Base-by-base conservation (phyloP, 1,140 invertebrate species). In the Cheumatopsyche charites region DNA sequence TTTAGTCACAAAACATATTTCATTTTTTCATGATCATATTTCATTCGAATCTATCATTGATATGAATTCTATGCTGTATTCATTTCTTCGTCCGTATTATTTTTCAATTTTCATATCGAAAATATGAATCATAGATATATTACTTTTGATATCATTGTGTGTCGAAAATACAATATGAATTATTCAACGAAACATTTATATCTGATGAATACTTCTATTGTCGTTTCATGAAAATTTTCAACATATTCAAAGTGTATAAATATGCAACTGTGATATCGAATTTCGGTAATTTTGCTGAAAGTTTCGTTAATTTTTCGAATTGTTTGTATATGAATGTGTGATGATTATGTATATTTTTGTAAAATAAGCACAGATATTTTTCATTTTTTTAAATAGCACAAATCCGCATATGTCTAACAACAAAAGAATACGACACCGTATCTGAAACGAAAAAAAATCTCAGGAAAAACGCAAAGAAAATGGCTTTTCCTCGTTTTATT, bases 401-500 rank as follows among this genome's bases (percentile, higher is more conserved):
- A 36, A 36, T 36, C 9, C 29, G 29, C 29, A 36, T 36, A 36
- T 36, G 29, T 36, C 29, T 36, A 36, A 36, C 29, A 36, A 36
- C 29, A 36, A 47, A 47, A 47, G 43, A 47, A 13, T 23, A 6
- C 21, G 23, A 29, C 42, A 66, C 63, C 11, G 15, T 23, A 26
- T 58, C 47, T 11, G 23, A 55, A 67, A 49, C 43, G 49, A 67
- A 49, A 55, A 23, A 17, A 55, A 25, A 58, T 21, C 55, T 7
- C 4, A 19, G 43, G 67, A 41, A 69, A 61, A 69, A 42, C 19
- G 41, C 17, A 67, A 65, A 65, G 62, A 71, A 71, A 71, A 71
- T 71, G 62, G 43, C 61, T 63, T 63, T 71, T 71, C 62, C 55
- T 63, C 69, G 69, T 71, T 71, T 71, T 63, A 71, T 71, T 71